Evolutionary conservation across 2,797 vertebrate species (phyloP), one percentile per base, ranked within the genome.

Genomic region (Sebastolobus altivelis): DNA sequence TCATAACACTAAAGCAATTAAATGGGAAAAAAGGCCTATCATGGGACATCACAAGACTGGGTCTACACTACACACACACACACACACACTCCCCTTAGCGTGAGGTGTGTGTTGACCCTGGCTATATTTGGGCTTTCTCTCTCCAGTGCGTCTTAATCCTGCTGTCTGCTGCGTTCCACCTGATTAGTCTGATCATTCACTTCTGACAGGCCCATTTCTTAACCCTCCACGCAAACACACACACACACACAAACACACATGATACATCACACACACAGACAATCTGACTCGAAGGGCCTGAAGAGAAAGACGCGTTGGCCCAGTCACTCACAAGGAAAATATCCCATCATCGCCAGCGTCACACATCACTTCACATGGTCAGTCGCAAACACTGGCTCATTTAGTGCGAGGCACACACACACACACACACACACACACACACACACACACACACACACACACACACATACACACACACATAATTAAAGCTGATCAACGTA

Each of bases 171-270:
- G 43, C 49, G 82, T 90, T 93, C 86, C 83, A 88, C 85, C 84
- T 89, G 92, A 94, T 95, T 92, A 93, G 84, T 87, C 87, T 88
- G 91, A 93, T 94, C 91, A 92, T 88, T 95, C 91, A 95, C 73
- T 93, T 91, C 86, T 94, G 92, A 93, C 89, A 89, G 80, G 70
- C 82, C 72, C 81, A 90, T 86, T 93, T 90, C 79, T 81, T 76
- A 74, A 71, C 66, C 62, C 68, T 76, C 60, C 75, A 69, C 66
- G 58, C 65, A 22, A n/a, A 70, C 40, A 20, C 61, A 61, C 67
- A 22, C 65, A 49, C 43, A 13, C 63, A 65, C 62, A 62, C n/a
- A 80, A 40, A 81, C 65, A 72, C 71, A 60, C 54, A 68, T 43
- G 52, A 70, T 68, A 27, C 60, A 31, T 55, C 67, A 56, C 63